Evolutionary conservation across 2,113 vertebrate species (phyloP).

Genomic region (Microtus oregoni): DNA sequence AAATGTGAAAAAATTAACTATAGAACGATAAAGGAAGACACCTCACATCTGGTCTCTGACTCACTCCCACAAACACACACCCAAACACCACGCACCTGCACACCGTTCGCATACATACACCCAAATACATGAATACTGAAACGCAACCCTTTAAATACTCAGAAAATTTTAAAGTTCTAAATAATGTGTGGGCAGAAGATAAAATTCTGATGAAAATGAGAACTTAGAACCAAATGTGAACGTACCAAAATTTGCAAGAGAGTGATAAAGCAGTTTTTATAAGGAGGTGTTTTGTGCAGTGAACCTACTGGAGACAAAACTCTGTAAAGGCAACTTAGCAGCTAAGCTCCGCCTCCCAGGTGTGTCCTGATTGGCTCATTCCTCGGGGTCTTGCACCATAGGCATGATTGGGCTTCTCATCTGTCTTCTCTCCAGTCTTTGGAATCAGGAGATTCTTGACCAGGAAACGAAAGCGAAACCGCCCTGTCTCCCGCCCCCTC

Average conservation of each 20-base stretch:
- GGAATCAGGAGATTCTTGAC: background rate
- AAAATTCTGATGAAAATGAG: background rate
- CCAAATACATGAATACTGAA: slow-evolving; percentile 6
- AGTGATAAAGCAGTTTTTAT: background rate
- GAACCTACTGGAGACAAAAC: background rate
- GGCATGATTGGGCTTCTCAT: background rate
- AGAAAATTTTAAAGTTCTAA: background rate
- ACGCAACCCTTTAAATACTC: background rate
- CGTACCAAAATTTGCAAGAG: background rate
- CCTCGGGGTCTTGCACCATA: no score
- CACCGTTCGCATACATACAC: background rate
- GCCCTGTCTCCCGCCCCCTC: no score
- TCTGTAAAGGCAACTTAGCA: background rate
- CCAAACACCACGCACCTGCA: background rate
- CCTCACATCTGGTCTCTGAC: background rate
- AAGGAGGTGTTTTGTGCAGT: background rate
- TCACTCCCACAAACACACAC: background rate
- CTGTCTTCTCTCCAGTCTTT: background rate
- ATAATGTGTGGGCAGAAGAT: background rate
- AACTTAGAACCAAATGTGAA: background rate
- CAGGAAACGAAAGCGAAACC: background rate
- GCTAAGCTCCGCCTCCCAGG: background rate
- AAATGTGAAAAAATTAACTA: background rate
- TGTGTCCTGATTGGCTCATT: background rate
- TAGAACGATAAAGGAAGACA: background rate